Percentiles rank a stretch among this genome's conserved stretches.
Evolutionary conservation across 2,113 vertebrate species (phyloP).

Genomic region (Chamaea fasciata): DNA sequence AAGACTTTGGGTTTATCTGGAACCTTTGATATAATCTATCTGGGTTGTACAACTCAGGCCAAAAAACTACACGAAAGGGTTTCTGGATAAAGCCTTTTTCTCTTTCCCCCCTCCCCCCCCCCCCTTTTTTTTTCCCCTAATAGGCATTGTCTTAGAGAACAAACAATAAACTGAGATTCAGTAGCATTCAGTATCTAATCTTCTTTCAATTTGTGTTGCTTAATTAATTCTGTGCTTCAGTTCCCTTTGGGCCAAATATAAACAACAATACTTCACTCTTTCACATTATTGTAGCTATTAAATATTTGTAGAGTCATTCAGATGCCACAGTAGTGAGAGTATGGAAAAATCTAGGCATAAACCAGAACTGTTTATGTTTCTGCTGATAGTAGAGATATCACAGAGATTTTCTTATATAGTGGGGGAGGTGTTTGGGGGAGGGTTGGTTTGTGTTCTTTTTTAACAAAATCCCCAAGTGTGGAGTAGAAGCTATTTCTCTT

Average conservation of each 20-base stretch:
- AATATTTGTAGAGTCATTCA: neutral
- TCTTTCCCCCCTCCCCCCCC: no score
- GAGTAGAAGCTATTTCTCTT: neutral
- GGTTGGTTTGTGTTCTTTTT: neutral
- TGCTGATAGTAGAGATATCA: conserved; percentile 1
- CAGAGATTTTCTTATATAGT: neutral
- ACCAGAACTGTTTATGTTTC: conserved; percentile 17
- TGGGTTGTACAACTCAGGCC: neutral
- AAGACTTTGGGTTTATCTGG: neutral
- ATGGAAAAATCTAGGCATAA: conserved; percentile 31
- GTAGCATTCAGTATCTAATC: neutral
- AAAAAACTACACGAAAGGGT: neutral
- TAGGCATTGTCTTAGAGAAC: neutral
- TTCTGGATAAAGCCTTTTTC: neutral
- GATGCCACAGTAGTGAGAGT: conserved; percentile 2
- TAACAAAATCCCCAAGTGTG: neutral
- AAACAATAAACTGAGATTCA: neutral
- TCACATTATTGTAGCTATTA: neutral
- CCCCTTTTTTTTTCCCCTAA: neutral
- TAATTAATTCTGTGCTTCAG: neutral
- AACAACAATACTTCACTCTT: neutral
- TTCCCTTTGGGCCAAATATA: neutral
- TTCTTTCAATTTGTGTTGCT: neutral
- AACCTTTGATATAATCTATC: neutral
- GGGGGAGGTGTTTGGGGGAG: neutral